Conservation (phyloP, 1,140 invertebrate genomes). For the Cyphomyrmex costatus region DNA sequence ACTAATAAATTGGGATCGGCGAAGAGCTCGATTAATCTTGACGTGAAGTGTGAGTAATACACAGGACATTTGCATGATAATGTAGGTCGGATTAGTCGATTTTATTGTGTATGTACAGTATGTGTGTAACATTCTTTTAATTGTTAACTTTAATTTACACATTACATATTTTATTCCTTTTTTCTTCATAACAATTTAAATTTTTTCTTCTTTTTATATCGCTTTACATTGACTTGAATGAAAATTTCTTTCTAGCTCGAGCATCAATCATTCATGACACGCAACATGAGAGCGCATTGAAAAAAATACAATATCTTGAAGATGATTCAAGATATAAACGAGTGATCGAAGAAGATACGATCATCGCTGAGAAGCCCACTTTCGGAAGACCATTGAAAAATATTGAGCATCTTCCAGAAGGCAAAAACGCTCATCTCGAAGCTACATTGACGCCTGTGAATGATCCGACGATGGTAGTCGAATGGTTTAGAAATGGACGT, state of each 20-base stretch:
- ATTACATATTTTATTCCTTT: neutral
- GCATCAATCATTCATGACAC: slow-evolving; percentile 96
- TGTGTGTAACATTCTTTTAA: neutral
- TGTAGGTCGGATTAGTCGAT: neutral
- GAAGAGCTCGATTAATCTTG: slow-evolving; percentile 92
- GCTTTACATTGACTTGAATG: slow-evolving; percentile 21
- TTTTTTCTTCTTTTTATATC: neutral
- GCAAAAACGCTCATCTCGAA: slow-evolving; percentile 97
- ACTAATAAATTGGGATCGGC: slow-evolving; percentile 95
- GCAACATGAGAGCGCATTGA: slow-evolving; percentile 97
- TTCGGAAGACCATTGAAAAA: slow-evolving; percentile 96
- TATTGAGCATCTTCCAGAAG: slow-evolving; percentile 93
- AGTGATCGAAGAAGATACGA: slow-evolving; percentile 90
- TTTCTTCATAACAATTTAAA: neutral
- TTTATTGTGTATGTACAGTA: neutral
- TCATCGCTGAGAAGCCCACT: slow-evolving; percentile 94
- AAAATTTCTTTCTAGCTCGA: slow-evolving; percentile 88
- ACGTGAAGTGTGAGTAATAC: slow-evolving; percentile 92
- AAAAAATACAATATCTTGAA: slow-evolving; percentile 97
- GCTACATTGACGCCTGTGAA: slow-evolving; percentile 97
- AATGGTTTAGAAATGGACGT: slow-evolving; percentile 97
- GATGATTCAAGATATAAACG: slow-evolving; percentile 93
- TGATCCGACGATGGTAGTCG: slow-evolving; percentile 97
- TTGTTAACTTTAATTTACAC: neutral
- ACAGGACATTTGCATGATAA: slow-evolving; percentile 7